Conservation (phyloP, 2,888 invertebrate genomes). For the Cheilosia grossa region DNA sequence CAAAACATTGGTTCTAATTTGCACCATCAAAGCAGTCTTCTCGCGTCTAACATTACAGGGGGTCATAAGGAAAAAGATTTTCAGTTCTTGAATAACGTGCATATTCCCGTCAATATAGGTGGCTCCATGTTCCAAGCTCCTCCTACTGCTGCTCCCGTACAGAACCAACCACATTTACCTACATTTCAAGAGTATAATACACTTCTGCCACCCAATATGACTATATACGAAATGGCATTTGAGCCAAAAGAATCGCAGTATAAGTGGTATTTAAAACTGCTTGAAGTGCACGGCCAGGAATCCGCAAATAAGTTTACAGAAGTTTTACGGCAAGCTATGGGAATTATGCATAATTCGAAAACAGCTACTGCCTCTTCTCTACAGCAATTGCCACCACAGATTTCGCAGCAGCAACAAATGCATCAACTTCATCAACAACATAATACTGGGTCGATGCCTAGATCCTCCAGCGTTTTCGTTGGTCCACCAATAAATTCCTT, state of each 20-base stretch:
- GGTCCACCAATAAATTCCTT: conserved; percentile 42
- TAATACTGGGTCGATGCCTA: conserved; percentile 53
- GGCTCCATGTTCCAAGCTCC: conserved; percentile 77
- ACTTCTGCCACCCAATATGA: conserved; percentile 85
- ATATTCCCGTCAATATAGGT: conserved; percentile 80
- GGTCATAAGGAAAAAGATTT: conserved; percentile 83
- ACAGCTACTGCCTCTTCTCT: conserved; percentile 43
- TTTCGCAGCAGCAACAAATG: conserved; percentile 75
- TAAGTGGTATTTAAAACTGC: conserved; percentile 85
- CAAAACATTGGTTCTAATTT: conserved; percentile 75
- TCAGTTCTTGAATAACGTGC: conserved; percentile 86
- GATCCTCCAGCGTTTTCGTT: conserved; percentile 55
- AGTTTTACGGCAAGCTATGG: conserved; percentile 81
- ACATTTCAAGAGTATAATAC: conserved; percentile 80
- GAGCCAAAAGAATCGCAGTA: conserved; percentile 84
- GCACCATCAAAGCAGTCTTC: conserved; percentile 75
- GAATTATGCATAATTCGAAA: conserved; percentile 78
- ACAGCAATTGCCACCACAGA: conserved; percentile 75
- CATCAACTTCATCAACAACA: conserved; percentile 75
- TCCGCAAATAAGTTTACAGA: conserved; percentile 85
- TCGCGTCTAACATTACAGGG: conserved; percentile 57
- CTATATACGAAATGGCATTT: conserved; percentile 85
- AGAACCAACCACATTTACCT: conserved; percentile 76
- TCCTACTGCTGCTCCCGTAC: conserved; percentile 75
- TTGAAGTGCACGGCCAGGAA: conserved; percentile 85